These are phyloP conservation scores for Hemithea aestivaria DNA, from an alignment of 2,888 invertebrate genomes.

Conservation along the genomic window DNA sequence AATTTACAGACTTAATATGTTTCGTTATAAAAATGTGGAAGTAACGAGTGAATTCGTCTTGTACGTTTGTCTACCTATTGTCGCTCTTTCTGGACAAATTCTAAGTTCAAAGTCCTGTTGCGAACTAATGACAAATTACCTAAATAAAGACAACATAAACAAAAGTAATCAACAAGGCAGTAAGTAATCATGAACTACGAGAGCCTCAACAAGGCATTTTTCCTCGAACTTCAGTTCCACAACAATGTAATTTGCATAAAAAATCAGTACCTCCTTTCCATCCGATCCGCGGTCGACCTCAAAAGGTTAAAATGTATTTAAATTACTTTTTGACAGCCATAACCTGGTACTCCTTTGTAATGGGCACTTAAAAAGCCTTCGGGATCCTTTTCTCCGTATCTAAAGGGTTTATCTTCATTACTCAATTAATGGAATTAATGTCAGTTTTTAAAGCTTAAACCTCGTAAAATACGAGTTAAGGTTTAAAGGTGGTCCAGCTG, in stretches of 20 bases:
- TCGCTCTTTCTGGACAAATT: no score
- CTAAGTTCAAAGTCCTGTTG: no score
- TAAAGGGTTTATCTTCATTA: constrained; percentile 27
- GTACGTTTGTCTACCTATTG: no score
- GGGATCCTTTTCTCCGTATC: constrained; percentile 19
- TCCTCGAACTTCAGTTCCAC: background rate
- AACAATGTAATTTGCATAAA: constrained; percentile 15
- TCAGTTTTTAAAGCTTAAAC: constrained; percentile 19
- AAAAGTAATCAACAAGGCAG: no score
- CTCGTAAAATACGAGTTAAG: constrained; percentile 4
- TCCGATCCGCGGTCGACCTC: constrained; percentile 13
- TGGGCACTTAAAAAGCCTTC: constrained; percentile 21
- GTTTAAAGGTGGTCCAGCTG: background rate
- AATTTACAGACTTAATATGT: no score
- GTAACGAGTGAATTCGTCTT: no score
- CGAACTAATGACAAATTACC: no score
- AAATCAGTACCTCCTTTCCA: constrained; percentile 14
- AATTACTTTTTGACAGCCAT: constrained; percentile 34
- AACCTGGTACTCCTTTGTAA: constrained; percentile 25
- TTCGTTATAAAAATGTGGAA: no score
- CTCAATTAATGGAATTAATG: constrained; percentile 26
- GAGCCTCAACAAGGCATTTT: background rate
- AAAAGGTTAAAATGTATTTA: constrained; percentile 21
- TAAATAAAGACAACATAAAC: no score
- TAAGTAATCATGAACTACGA: background rate